Evolutionary conservation across 2,797 vertebrate genomes (phyloP), one percentile per base, ranked within the genome.

Genomic region (Ctenosaura bakeri): DNA sequence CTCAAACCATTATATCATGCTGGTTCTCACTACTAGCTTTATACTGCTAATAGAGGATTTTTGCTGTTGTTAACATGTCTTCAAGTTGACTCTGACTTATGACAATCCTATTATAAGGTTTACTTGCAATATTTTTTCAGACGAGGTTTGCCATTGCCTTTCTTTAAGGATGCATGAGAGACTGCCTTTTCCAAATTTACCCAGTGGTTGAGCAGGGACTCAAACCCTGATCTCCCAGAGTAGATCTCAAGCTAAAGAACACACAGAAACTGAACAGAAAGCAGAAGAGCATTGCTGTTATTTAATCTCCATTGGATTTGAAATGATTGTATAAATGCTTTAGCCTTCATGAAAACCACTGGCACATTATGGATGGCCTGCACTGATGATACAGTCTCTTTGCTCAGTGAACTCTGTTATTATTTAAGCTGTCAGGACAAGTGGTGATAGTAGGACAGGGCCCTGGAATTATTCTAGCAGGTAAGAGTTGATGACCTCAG

Each of bases 381-480:
- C 46, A 7, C 32, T 20, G 56, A 90, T 83, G 50, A 59, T 2
- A 46, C 82, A 0, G 16, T 20, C 3, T 42, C 4, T 42, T 26
- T 89, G 46, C 74, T 42, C 50, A 85, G 24, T 32, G 62, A 79
- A 79, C 22, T 54, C 10, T 35, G 22, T 81, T 59, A 32, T 2
- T 87, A 22, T 5, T 38, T 74, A 71, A 74, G 50, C 50, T 20
- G 35, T 8, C 64, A 66, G 64, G 24, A 6, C 7, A 29, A 66
- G 26, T 7, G 2, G 16, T 59, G 35, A 10, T 13, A 14, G 54
- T 1, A 64, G 54, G 59, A 12, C 64, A 56, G 35, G 76, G 64
- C 14, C 22, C 0, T 2, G n/a, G 35, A 5, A 74, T 26, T 50
- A 26, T 50, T 20, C 7, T 22, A 26, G 56, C 7, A 84, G 24